Base-by-base conservation (phyloP, 2,797 vertebrate species). In the Delichon dasypus region DNA sequence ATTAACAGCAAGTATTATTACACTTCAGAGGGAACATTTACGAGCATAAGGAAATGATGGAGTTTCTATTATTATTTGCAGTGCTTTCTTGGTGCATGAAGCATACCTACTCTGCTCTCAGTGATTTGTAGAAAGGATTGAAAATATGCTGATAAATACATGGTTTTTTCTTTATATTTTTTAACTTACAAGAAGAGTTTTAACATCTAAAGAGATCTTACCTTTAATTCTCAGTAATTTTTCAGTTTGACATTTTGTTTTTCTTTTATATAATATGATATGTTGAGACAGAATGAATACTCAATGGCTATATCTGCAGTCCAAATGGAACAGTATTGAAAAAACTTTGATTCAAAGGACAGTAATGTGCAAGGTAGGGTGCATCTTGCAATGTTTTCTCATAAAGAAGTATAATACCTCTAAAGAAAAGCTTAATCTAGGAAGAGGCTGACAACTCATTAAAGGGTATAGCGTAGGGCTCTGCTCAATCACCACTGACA, bases 21-120 rank as follows among this genome's bases (percentile, higher is more conserved):
- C 51, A 86, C 73, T 90, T 88, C 73, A 92, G 91, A 92, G 42
- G 42, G 50, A 94, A 73, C 32, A 51, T 89, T 94, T 93, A 91
- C 0, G 0, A 88, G 51, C 79, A 83, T 51, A 91, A 74, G 66
- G 73, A 94, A 93, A 86, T 70, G 18, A 81, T 81, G 58, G 22
- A 26, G 18, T 2, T 67, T 30, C 30, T 85, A 40, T 81, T 89
- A 88, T 78, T 77, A 58, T 74, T 88, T 91, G 34, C 54, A 74
- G 22, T 44, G 51, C 50, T 77, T 90, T 93, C 13, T 53, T 66
- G n/a, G 15, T 62, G 13, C 14, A 42, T 27, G 45, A 81, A 78
- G 13, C 44, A 76, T 22, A 57, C 53, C 42, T 68, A 26, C n/a
- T 64, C 64, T 66, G 15, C 6, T 26, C 17, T 60, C 40, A 67